Evolutionary conservation across 2,113 vertebrate genomes (phyloP).

Genomic region (Halichoeres trimaculatus): DNA sequence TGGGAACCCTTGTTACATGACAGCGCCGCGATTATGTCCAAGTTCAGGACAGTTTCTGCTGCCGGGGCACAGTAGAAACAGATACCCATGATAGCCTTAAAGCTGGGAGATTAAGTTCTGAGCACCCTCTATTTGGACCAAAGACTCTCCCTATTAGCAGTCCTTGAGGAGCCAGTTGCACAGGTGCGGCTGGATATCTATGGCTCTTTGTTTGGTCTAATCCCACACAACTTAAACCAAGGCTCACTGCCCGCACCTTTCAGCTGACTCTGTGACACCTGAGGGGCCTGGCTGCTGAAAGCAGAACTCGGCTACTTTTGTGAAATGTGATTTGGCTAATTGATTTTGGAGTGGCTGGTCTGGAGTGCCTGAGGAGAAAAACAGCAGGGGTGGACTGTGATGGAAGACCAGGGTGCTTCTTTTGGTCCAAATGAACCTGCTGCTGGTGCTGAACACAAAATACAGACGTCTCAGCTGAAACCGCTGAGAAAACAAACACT

Average conservation of each 20-base stretch:
- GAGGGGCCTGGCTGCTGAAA: constrained; percentile 72
- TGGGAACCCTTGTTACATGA: constrained; percentile 72
- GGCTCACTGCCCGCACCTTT: constrained; percentile 64
- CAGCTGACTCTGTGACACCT: constrained; percentile 75
- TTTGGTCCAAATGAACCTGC: constrained; percentile 50
- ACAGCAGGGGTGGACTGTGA: constrained; percentile 26
- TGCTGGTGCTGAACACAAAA: constrained; percentile 32
- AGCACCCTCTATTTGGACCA: constrained; percentile 78
- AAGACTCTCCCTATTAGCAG: constrained; percentile 67
- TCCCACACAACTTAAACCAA: constrained; percentile 71
- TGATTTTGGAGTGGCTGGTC: constrained; percentile 83
- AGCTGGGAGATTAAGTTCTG: constrained; percentile 81
- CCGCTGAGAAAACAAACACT: constrained; percentile 66
- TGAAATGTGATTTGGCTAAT: constrained; percentile 86
- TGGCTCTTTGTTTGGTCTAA: constrained; percentile 83
- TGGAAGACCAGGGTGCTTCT: constrained; percentile 28
- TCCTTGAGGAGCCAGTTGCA: constrained; percentile 67
- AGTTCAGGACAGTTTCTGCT: constrained; percentile 52
- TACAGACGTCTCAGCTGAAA: constrained; percentile 41
- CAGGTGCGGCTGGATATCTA: constrained; percentile 80
- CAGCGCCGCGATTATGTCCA: constrained; percentile 58
- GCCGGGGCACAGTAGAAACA: constrained; percentile 63
- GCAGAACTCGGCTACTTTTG: constrained; percentile 78
- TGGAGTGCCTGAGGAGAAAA: constrained; percentile 40
- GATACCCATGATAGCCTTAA: constrained; percentile 74